Base-by-base conservation (phyloP, 35 echinoderm and acorn worm species). In the Apostichopus parvimensis region DNA sequence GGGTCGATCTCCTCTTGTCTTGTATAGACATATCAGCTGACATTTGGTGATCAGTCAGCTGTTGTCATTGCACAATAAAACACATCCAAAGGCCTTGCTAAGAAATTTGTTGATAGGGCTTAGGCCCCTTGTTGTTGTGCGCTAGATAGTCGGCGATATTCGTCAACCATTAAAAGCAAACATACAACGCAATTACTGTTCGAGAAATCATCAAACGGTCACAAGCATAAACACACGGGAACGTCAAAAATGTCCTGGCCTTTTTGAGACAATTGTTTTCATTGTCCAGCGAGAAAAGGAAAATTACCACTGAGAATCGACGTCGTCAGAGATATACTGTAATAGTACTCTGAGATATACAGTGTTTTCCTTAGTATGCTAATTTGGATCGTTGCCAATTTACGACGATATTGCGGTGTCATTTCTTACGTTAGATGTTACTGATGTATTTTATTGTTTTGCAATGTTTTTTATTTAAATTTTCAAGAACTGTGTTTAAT, bases 21-120 rank as follows among this genome's bases (percentile, higher is more conserved):
- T 77, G 71, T 59, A 77, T 79, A 91, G 89, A 91, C 89, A 91
- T 91, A 91, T 91, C 89, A 91, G 89, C 89, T 91, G 89, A 91
- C 89, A 91, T 91, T 91, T 91, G 89, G 89, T 53, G 89, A 73
- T 91, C 89, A 79, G 53, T 91, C 89, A 91, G 72, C 89, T 88
- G 86, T 88, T 88, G 79, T 82, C 55, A 72, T 88, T 88, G 81
- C 86, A 88, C 86, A 88, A 88, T 64, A 88, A 88, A 88, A 64
- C 86, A 88, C 61, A 88, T 72, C 45, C 55, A 73, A 88, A 88
- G 53, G 86, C 86, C 86, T 72, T 28, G 72, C 60, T 12, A 71
- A 28, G 61, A 88, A 54, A 68, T 64, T 88, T 45, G 68, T 72
- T 26, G 61, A 72, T 88, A 88, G 86, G 86, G 61, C 86, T 88